phyloP scores from a whole-genome alignment of 1,140 invertebrate genomes.

The Bombus balteatus region DNA sequence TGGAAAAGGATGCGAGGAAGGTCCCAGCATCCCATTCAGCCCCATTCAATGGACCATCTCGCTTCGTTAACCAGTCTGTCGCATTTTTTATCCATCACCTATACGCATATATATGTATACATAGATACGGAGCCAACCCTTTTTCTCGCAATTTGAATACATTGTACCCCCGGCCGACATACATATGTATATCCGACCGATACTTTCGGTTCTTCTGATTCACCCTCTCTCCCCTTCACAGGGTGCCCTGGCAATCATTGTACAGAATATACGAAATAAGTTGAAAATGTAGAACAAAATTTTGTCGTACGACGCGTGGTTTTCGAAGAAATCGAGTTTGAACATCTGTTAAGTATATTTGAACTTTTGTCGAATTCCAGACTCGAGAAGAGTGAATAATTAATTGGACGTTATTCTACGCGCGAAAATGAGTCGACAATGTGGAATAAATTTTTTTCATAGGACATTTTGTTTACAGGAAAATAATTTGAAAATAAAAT shows the following conservation, averaged over 20 bases:
- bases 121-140: slow-evolving; percentile 76
- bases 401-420: no score
- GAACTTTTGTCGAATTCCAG: no score
- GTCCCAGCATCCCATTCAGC: slow-evolving; percentile 81
- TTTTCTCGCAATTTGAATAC: slow-evolving; percentile 82
- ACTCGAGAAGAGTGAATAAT: no score
- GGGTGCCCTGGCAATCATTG: not conserved
- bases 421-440: no score
- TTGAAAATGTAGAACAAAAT: not conserved
- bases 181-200: slow-evolving; percentile 83
- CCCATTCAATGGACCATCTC: slow-evolving; percentile 81
- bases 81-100: slow-evolving; percentile 77
- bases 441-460: no score
- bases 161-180: slow-evolving; percentile 81
- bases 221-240: not conserved
- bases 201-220: slow-evolving; percentile 69
- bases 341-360: no score
- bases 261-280: not conserved
- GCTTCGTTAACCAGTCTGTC: slow-evolving; percentile 84
- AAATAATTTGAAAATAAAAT: no score
- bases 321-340: no score
- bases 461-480: no score
- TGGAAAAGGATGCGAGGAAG: slow-evolving; percentile 64
- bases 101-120: slow-evolving; percentile 57
- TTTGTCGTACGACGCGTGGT: no score